phyloP scores from a whole-genome alignment of 2,888 invertebrate species.

The Oscheius sp. region DNA sequence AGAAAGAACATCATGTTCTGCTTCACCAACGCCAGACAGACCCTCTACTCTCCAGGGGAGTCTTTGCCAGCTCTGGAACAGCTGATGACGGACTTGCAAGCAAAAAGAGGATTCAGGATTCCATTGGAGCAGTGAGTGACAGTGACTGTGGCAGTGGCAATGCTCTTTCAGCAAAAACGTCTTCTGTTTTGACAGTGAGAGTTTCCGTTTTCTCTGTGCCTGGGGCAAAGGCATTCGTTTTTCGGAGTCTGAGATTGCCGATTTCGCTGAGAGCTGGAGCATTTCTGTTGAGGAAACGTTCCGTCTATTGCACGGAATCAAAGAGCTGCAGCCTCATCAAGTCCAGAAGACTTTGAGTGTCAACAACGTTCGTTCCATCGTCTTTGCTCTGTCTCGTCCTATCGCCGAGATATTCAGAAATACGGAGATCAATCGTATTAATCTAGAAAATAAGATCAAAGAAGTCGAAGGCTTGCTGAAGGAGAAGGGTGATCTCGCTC shows the following conservation, averaged over 20 bases:
- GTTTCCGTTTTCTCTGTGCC: not conserved
- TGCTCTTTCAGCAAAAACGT: not conserved
- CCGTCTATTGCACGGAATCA: slow-evolving; percentile 17
- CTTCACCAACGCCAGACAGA: slow-evolving; percentile 56
- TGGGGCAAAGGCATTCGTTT: not conserved
- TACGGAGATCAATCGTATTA: not conserved
- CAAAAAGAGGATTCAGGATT: slow-evolving; percentile 13
- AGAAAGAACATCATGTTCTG: slow-evolving; percentile 59
- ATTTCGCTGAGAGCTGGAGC: not conserved
- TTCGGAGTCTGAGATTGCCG: not conserved
- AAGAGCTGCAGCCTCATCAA: slow-evolving; percentile 7
- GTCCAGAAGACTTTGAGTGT: slow-evolving; percentile 30
- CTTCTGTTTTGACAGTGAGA: not conserved
- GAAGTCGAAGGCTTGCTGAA: not conserved
- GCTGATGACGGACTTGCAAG: slow-evolving; percentile 22
- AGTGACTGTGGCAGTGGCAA: not conserved
- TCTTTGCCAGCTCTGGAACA: slow-evolving; percentile 23
- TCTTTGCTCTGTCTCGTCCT: slow-evolving; percentile 18
- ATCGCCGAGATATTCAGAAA: slow-evolving; percentile 27
- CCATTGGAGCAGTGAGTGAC: slow-evolving; percentile 3
- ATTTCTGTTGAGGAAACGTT: not conserved
- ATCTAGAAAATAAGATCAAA: slow-evolving; percentile 17
- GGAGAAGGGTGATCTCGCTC: not conserved
- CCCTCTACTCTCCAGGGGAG: slow-evolving; percentile 40
- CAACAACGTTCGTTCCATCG: slow-evolving; percentile 13